Percentiles rank a stretch among this genome's conserved stretches.
Conservation (phyloP, 2,113 vertebrate species). For the Acanthochromis polyacanthus region DNA sequence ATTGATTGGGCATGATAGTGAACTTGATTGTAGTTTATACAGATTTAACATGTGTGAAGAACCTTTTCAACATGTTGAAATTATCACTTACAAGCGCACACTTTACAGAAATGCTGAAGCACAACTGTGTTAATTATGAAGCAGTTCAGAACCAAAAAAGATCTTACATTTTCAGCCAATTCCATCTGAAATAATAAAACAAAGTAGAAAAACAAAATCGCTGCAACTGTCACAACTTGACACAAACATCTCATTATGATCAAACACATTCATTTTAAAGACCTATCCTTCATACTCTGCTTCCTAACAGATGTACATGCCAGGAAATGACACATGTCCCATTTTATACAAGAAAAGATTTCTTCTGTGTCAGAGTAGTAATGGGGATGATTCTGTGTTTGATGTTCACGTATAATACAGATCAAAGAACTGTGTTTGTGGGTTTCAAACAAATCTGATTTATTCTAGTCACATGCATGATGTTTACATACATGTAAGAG, state of each 20-base stretch:
- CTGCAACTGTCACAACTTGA: slow-evolving; percentile 39
- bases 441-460: slow-evolving; percentile 10
- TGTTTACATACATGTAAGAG: not conserved
- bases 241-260: slow-evolving; percentile 55
- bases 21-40: not conserved
- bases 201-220: slow-evolving; percentile 27
- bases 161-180: not conserved
- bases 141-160: not conserved
- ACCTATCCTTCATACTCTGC: slow-evolving; percentile 35
- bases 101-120: not conserved
- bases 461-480: not conserved
- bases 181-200: slow-evolving; percentile 28
- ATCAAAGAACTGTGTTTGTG: slow-evolving; percentile 38
- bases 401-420: slow-evolving; percentile 38
- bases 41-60: not conserved
- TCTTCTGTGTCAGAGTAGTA: slow-evolving; percentile 19
- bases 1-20: not conserved
- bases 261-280: slow-evolving; percentile 50
- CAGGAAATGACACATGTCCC: slow-evolving; percentile 44
- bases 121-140: not conserved
- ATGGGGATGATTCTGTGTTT: slow-evolving; percentile 32
- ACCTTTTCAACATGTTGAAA: not conserved
- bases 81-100: not conserved
- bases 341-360: slow-evolving; percentile 32
- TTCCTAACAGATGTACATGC: slow-evolving; percentile 53